Evolutionary conservation across 2,888 invertebrate genomes (phyloP), one percentile per base, ranked within the genome.

Genomic region (Galerucella pusilla): DNA sequence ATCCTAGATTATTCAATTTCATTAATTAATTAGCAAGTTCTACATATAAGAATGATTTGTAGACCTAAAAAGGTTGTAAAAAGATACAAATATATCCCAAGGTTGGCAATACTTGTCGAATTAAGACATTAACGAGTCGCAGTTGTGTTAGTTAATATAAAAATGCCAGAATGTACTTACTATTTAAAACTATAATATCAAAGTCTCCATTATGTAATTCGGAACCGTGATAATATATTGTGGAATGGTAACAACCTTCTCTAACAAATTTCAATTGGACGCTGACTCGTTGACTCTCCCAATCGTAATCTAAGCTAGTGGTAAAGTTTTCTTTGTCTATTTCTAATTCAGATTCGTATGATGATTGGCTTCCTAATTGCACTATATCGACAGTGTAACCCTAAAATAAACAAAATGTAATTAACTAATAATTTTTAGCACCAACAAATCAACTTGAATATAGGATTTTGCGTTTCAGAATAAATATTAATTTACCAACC

Each of bases 161-260:
- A 57, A n/a, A 52, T 52, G 5, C 52, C 12, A 14, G 16, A 49
- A 11, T n/a, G 65, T 73, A 89, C 92, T 90, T 88, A 96, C 96
- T 93, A 83, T 94, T 95, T 71, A 97, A 91, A 63, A 97, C 97
- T 84, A 97, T 94, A 84, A 97, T 95, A 88, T 96, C 96, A 84
- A 97, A 97, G 87, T 96, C 95, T 45, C 97, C 97, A 85, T 97
- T 96, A 83, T 94, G 94, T 83, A 97, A 88, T 84, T 93, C 91
- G 77, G 91, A 90, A 64, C 93, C 93, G 73, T 92, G 91, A 85
- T 94, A 95, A 83, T 91, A 92, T 68, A 97, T 93, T 16, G 91
- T 91, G 72, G 96, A 96, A 83, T 93, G 93, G 88, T 93, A 95
- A 84, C 96, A 94, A 68, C 95, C 96, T 78, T 96, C 93, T 81